Evolutionary conservation across 2,797 vertebrate species (phyloP).

Genomic region (Coendou prehensilis): DNA sequence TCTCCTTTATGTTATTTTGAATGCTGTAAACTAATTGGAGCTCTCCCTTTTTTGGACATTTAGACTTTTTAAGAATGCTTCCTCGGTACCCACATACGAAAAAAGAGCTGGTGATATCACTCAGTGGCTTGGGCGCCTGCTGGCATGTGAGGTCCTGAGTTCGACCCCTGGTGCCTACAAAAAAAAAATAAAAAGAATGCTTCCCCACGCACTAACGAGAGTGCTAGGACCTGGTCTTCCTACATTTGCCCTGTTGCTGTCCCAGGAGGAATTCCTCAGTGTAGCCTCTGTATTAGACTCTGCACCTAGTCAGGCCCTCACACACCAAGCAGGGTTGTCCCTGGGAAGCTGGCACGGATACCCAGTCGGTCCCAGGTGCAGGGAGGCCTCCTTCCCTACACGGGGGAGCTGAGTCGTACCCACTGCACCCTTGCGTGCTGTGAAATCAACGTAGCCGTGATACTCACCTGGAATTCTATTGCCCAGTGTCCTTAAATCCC

Average conservation of each 20-base stretch:
- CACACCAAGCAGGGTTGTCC: rapidly evolving
- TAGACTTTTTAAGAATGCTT: too few relatives aligned
- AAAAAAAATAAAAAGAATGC: too few relatives aligned
- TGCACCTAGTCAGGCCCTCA: neutral
- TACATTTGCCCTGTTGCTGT: neutral
- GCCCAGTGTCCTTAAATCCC: too few relatives aligned
- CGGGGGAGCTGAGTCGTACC: neutral
- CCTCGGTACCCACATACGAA: too few relatives aligned
- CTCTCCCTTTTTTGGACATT: neutral
- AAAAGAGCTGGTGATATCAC: too few relatives aligned
- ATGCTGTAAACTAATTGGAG: too few relatives aligned
- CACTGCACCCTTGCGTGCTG: too few relatives aligned
- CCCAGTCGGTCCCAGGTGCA: neutral
- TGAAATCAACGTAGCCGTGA: rapidly evolving
- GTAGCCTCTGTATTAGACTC: neutral
- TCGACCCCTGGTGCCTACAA: too few relatives aligned
- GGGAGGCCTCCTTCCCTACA: neutral
- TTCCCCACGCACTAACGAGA: rapidly evolving
- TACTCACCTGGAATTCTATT: neutral
- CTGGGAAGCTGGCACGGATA: neutral
- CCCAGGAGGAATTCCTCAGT: neutral
- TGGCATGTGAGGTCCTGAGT: too few relatives aligned
- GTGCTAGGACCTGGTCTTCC: neutral
- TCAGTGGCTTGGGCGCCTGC: too few relatives aligned
- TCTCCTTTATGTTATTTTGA: neutral